A percentile compares a stretch with the other conserved stretches of the same genome.
These are phyloP conservation scores for Enteromius afrohamiltoni DNA, from an alignment of 2,797 vertebrate genomes.

Conservation along the genomic window DNA sequence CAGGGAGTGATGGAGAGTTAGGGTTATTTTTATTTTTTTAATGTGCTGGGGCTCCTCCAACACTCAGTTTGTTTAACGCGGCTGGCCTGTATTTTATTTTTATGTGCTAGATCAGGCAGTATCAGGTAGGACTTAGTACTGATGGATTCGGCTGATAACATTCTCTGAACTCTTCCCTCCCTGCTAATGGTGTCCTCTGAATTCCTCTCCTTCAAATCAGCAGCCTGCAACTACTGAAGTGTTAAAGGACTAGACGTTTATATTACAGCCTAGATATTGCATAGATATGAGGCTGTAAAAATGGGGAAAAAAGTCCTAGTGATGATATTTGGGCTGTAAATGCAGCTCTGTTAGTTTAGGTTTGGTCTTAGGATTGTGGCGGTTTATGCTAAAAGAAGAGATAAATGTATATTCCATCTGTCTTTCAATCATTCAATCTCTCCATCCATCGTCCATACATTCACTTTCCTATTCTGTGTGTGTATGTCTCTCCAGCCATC, in stretches of 20 bases:
- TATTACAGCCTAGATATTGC: not conserved
- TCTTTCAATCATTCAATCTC: not conserved
- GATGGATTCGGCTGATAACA: constrained; percentile 53
- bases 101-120: constrained; percentile 52
- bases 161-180: constrained; percentile 48
- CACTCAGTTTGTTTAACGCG: constrained; percentile 57
- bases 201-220: constrained; percentile 34
- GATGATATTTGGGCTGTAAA: not conserved
- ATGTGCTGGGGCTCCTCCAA: constrained; percentile 55
- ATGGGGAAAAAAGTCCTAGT: not conserved
- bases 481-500: not conserved
- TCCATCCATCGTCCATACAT: not conserved
- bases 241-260: constrained; percentile 25
- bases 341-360: not conserved
- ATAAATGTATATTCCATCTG: not conserved
- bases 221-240: constrained; percentile 6
- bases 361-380: not conserved
- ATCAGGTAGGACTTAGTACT: constrained; percentile 48
- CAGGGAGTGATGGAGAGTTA: constrained; percentile 48
- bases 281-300: constrained; percentile 4
- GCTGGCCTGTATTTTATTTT: constrained; percentile 59
- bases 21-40: constrained; percentile 56
- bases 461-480: not conserved
- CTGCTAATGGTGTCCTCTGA: constrained; percentile 46
- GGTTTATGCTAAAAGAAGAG: not conserved